Base-by-base conservation (phyloP, 2,113 vertebrate species). In the Mus pahari region DNA sequence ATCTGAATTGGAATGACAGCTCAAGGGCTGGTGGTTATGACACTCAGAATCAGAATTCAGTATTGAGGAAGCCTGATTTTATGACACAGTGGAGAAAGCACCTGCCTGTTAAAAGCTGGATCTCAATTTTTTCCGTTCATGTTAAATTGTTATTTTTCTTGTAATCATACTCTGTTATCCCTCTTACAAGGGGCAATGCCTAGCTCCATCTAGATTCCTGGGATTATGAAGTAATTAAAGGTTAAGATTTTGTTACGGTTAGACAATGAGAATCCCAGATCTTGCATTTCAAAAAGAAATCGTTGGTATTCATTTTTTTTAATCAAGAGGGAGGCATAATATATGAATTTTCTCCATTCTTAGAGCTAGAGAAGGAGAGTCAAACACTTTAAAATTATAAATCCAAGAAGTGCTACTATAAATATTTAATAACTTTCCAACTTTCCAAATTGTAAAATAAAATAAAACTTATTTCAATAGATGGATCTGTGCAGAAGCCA, bases 381-480 rank as follows among this genome's bases (percentile, higher is more conserved):
- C 55, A 90, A 90, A 11, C 7, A 81, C 53, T n/a, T 90, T 84
- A 82, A 66, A 64, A 75, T 92, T 95, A 66, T 36, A 95, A 92
- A 48, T 74, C 13, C 20, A 89, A 55, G 2, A 7, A 71, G 7
- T 86, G 12, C 55, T 81, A 2, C 94, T 88, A 58, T 7, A 78
- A 64, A 42, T 74, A 53, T 64, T 75, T 58, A 88, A 39, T 45
- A 10, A 8, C 7, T 64, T 73, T n/a, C 73, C 53, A 45, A 48
- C 10, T 26, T 96, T 96, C 95, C 31, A 55, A 91, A 55, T 82
- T 78, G 89, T 88, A 26, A 42, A 74, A 58, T 66, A 68, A 50
- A 96, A 55, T 64, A 90, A 64, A 31, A 66, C 79, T 81, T 62
- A 13, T 89, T 96, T 93, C 81, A 58, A 75, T 50, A 50, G 36